These are phyloP conservation scores for Melinaea menophilus DNA, from an alignment of 2,888 invertebrate species.

Conservation along the genomic window DNA sequence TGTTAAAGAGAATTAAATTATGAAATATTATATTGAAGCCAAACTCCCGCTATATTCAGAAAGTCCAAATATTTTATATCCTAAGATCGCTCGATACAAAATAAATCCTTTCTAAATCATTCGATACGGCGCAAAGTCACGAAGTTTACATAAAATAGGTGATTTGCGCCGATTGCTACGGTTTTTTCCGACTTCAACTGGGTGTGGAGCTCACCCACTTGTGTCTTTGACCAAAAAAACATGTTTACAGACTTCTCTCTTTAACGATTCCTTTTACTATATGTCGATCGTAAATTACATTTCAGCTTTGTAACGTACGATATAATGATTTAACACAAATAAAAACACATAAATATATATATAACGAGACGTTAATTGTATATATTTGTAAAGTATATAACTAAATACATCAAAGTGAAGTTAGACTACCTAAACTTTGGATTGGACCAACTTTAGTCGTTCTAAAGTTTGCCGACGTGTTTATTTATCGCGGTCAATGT, in stretches of 20 bases:
- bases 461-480: slow-evolving; percentile 2
- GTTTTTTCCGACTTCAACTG: slow-evolving; percentile 57
- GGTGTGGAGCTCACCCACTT: slow-evolving; percentile 53
- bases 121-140: slow-evolving; percentile 75
- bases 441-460: background rate
- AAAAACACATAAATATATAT: slow-evolving; percentile 28
- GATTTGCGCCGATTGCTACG: slow-evolving; percentile 70
- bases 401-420: background rate
- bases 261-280: slow-evolving; percentile 43
- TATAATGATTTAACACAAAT: slow-evolving; percentile 45
- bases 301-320: slow-evolving; percentile 59
- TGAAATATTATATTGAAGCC: slow-evolving; percentile 55
- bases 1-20: no score
- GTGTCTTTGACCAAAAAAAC: slow-evolving; percentile 57
- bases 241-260: slow-evolving; percentile 70
- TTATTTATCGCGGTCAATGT: slow-evolving; percentile 10
- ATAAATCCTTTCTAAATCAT: slow-evolving; percentile 76
- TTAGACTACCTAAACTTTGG: background rate
- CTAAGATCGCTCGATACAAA: slow-evolving; percentile 47
- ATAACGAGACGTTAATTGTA: no score
- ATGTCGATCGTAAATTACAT: slow-evolving; percentile 58
- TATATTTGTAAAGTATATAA: background rate
- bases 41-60: slow-evolving; percentile 52
- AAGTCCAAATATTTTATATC: slow-evolving; percentile 42
- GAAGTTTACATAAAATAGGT: slow-evolving; percentile 77